phyloP scores from a whole-genome alignment of 2,797 vertebrate genomes.

The Etheostoma nigrum region DNA sequence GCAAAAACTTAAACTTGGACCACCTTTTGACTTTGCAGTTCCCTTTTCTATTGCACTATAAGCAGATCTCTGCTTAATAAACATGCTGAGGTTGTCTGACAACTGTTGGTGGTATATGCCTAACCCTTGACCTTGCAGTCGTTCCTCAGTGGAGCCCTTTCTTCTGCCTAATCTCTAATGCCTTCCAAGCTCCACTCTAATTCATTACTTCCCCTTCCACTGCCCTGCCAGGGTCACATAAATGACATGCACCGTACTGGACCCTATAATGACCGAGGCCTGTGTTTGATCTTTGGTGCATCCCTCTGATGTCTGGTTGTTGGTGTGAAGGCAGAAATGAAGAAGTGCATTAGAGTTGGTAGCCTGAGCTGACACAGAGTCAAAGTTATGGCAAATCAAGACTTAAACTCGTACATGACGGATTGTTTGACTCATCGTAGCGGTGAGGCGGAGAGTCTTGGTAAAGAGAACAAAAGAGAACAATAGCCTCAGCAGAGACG shows the following conservation, averaged over 20 bases:
- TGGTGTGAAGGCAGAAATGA: conserved; percentile 36
- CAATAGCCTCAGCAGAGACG: conserved; percentile 61
- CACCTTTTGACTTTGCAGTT: conserved; percentile 10
- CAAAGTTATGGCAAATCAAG: conserved; percentile 29
- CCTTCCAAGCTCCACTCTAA: conserved; percentile 80
- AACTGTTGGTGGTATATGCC: conserved; percentile 78
- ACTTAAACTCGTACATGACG: conserved; percentile 4
- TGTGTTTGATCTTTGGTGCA: conserved; percentile 66
- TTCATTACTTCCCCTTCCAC: conserved; percentile 81
- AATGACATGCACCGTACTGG: conserved; percentile 68
- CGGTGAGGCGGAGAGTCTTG: conserved; percentile 16
- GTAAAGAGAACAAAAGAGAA: conserved; percentile 47
- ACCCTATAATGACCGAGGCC: conserved; percentile 62
- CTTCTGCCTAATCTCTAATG: conserved; percentile 84
- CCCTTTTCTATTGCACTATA: conserved; percentile 28
- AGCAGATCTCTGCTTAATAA: conserved; percentile 60
- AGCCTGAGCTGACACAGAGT: background rate
- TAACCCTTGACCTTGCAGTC: conserved; percentile 77
- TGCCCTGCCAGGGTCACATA: conserved; percentile 73
- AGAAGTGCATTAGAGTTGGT: background rate
- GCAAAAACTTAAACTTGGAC: background rate
- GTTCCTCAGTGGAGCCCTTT: conserved; percentile 74
- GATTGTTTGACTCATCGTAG: conserved; percentile 24
- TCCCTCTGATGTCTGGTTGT: conserved; percentile 53
- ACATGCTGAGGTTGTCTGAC: conserved; percentile 74